Percentiles rank a stretch among this genome's conserved stretches.
phyloP scores from a whole-genome alignment of 2,888 invertebrate species.

The Noctua comes region DNA sequence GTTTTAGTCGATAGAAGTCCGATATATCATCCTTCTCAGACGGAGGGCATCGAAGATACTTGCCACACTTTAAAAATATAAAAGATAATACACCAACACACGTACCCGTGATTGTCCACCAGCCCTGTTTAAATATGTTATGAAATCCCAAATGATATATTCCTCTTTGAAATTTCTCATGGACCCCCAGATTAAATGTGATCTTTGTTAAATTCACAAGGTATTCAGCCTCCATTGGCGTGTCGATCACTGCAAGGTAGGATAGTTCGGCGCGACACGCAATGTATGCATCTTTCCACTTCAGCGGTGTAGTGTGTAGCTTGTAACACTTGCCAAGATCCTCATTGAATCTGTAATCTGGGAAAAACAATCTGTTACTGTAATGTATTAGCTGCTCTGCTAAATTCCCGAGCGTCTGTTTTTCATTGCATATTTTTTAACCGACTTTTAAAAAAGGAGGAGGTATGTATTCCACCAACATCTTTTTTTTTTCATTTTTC shows the following conservation, averaged over 20 bases:
- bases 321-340: constrained; percentile 66
- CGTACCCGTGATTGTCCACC: constrained; percentile 75
- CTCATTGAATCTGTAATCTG: constrained; percentile 76
- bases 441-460: no score
- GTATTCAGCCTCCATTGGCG: constrained; percentile 33
- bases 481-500: no score
- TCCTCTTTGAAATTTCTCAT: constrained; percentile 8
- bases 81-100: not conserved
- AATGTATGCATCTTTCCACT: constrained; percentile 72
- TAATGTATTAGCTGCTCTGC: not conserved
- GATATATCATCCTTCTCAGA: no score
- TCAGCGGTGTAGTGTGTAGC: constrained; percentile 6
- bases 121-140: constrained; percentile 63
- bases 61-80: not conserved
- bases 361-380: not conserved
- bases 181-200: not conserved
- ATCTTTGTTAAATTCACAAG: constrained; percentile 24
- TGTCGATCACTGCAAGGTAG: constrained; percentile 74
- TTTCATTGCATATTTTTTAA: not conserved
- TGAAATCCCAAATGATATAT: constrained; percentile 68
- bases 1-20: not conserved
- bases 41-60: not conserved
- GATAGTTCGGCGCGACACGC: constrained; percentile 68
- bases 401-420: not conserved
- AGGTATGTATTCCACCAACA: no score